Base-by-base conservation (phyloP, 2,113 vertebrate species). In the Colistium nudipinnis region DNA sequence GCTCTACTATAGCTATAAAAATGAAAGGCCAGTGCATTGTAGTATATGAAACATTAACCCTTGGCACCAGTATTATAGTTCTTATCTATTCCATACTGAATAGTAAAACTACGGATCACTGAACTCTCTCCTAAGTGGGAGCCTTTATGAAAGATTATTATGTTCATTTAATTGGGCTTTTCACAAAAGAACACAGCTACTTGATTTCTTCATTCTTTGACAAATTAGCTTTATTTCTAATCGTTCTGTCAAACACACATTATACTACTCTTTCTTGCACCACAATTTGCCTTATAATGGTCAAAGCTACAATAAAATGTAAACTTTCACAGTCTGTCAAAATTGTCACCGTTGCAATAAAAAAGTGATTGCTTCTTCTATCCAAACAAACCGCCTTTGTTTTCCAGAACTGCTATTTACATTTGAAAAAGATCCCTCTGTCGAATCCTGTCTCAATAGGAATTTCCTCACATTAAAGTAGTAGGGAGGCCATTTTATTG, bases 1-100 rank as follows among this genome's bases (percentile, higher is more conserved):
- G 66, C 70, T 72, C 71, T 19, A 53, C 55, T 31, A 49, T 49
- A 45, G 69, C 81, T 55, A 61, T 87, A 86, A 86, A 90, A 88
- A 78, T 68, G 28, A 71, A 78, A 66, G 47, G 54, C 39, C 27
- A 41, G 16, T 44, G 79, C 7, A 25, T 61, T 68, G 43, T 64
- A 59, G 62, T 77, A 74, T 71, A 67, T 87, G 74, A 85, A 88
- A 86, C 80, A 74, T 81, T 49, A 70, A 78, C 48, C 62, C 76
- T 69, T 72, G 82, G 75, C 81, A 76, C 55, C 57, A 68, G 43
- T 62, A 67, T 64, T 70, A 33, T 8, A 59, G 25, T 67, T 77
- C 41, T 65, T 84, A 85, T 89, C 68, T 83, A 39, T 75, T 78
- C 83, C 78, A 87, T 62, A 72, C 76, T 72, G 53, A 62, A 54